Base-by-base conservation (phyloP, 2,888 invertebrate species). In the Drosophila testacea region DNA sequence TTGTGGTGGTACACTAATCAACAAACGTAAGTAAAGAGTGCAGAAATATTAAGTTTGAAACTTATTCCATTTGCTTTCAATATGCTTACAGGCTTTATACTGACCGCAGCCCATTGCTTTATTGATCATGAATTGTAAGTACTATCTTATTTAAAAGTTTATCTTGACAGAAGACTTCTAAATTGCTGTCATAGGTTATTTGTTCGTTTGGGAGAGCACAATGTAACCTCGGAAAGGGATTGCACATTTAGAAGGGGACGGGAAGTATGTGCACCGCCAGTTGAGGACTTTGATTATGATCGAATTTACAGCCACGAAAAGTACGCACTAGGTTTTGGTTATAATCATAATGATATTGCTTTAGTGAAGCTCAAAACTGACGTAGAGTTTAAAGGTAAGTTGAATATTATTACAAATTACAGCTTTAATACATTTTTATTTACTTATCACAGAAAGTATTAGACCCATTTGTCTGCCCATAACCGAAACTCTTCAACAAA, bases 71-170 rank as follows among this genome's bases (percentile, higher is more conserved):
- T 4, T 4, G 0, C 16, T 50, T 1, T 1, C 4, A n/a, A 7
- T 51, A 2, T 51, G 9, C 11, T 16, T 0, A 11, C 1, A 76
- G 71, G 65, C 1, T 72, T 47, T 34, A 38, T 76, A 4, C 36
- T 76, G 16, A 71, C 74, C 4, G 76, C 76, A 6, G 76, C 76
- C 0, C 71, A 76, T 41, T 76, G 75, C 22, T 39, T 74, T 9
- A 0, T 0, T 0, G 0, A 11, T 2, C 7, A 6, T 6, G 1
- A 39, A 0, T 16, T 62, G 74, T 76, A 38, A 61, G 74, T 70
- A 47, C 4, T 22, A 22, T 22, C 22, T 22, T 22, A 22, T 22
- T 22, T 3, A 2, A 22, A 22, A 22, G 22, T 22, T 22, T 30
- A 30, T 30, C 5, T 4, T 30, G n/a, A 11, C 10, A 27, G 13